These are phyloP conservation scores for Halictus ligatus DNA, from an alignment of 2,888 invertebrate genomes.

Conservation along the genomic window DNA sequence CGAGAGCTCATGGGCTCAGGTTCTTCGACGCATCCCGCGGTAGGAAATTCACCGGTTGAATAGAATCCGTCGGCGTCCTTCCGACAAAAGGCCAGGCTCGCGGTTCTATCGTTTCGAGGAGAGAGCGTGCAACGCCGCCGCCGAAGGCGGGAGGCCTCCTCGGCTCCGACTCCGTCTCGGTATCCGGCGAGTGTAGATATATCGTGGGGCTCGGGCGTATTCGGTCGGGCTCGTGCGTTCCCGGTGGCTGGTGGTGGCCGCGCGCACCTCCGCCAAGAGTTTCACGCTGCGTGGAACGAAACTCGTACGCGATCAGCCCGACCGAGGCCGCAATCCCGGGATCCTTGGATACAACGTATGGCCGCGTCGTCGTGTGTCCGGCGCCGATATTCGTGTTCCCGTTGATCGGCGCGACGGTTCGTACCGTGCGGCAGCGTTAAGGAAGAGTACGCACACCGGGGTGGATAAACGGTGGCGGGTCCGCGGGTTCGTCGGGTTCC, in stretches of 20 bases:
- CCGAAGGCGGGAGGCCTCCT: slow-evolving; percentile 72
- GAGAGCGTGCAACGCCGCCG: slow-evolving; percentile 46
- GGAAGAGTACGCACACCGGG: neutral
- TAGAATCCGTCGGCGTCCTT: slow-evolving; percentile 28
- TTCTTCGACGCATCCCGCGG: neutral
- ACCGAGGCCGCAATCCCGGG: slow-evolving; percentile 76
- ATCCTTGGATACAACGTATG: slow-evolving; percentile 72
- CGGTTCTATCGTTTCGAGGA: neutral
- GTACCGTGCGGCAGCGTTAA: neutral
- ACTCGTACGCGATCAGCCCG: slow-evolving; percentile 82
- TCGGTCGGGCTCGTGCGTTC: slow-evolving; percentile 75
- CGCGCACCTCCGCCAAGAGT: slow-evolving; percentile 81
- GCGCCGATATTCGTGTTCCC: slow-evolving; percentile 47
- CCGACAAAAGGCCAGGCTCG: slow-evolving; percentile 67
- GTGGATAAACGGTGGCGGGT: neutral
- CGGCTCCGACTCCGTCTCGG: slow-evolving; percentile 47
- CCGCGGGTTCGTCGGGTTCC: neutral
- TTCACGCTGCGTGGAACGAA: slow-evolving; percentile 82
- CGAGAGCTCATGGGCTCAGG: neutral
- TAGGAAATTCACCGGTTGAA: slow-evolving; percentile 14
- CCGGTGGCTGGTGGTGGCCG: slow-evolving; percentile 75
- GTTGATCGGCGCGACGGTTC: neutral
- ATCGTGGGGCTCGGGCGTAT: slow-evolving; percentile 61
- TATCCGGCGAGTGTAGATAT: slow-evolving; percentile 45
- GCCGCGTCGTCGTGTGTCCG: slow-evolving; percentile 65